A percentile compares a stretch with the other conserved stretches of the same genome.
Conservation (phyloP, 2,113 vertebrate species). For the Martes martes region DNA sequence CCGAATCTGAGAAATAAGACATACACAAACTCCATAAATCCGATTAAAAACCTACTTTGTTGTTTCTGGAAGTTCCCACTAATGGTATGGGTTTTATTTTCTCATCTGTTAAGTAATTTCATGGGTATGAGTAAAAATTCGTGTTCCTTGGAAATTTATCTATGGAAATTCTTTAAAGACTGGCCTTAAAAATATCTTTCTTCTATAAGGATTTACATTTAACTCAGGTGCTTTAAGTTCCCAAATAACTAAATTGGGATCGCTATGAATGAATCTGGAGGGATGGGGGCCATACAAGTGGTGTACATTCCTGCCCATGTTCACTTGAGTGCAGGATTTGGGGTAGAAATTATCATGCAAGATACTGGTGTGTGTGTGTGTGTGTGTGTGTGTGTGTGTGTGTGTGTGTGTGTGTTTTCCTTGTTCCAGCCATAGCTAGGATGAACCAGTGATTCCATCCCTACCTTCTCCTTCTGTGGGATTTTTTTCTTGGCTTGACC, state of each 20-base stretch:
- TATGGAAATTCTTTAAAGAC: not conserved
- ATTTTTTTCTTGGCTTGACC: not conserved
- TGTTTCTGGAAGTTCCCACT: not conserved
- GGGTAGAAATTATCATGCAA: not conserved
- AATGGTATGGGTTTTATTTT: not conserved
- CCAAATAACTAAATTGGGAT: not conserved
- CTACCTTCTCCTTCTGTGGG: not conserved
- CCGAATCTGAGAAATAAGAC: not conserved
- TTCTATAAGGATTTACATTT: not conserved
- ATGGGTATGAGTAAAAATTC: not conserved
- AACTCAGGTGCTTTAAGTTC: not conserved
- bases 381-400: not conserved
- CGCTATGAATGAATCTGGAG: too few relatives aligned
- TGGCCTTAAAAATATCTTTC: not conserved
- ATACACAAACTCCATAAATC: not conserved
- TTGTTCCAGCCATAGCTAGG: too few relatives aligned
- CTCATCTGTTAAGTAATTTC: not conserved
- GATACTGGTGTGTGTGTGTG: not conserved
- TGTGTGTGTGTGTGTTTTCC: not conserved
- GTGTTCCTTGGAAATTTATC: not conserved
- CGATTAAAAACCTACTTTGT: not conserved
- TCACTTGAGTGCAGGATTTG: not conserved
- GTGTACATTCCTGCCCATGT: accelerated
- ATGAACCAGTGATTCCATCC: accelerated
- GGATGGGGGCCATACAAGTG: accelerated